These are phyloP conservation scores for Steinernema hermaphroditum DNA, from an alignment of 2,888 invertebrate genomes.

Conservation along the genomic window DNA sequence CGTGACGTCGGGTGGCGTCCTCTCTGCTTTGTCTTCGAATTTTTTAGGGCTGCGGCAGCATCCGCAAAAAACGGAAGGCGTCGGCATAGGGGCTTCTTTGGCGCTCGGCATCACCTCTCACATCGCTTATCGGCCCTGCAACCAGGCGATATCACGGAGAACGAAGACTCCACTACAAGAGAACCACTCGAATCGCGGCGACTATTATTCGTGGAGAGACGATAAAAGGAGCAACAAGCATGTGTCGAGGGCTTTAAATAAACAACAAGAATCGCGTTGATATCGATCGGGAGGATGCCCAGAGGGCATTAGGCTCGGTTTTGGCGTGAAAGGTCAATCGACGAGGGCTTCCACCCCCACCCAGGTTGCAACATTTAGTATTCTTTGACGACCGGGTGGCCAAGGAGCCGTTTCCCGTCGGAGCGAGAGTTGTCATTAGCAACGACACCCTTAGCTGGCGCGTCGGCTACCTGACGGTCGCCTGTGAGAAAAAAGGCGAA, in stretches of 20 bases:
- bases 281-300: conserved; percentile 8
- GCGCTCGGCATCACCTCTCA: conserved; percentile 12
- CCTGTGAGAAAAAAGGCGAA: not conserved
- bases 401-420: not conserved
- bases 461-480: not conserved
- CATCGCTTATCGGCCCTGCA: not conserved
- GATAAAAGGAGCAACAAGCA: not conserved
- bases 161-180: not conserved
- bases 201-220: too few relatives aligned
- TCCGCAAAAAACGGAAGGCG: conserved; percentile 7
- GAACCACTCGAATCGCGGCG: too few relatives aligned
- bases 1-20: not conserved
- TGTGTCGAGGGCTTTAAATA: not conserved
- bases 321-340: too few relatives aligned
- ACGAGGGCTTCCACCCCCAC: too few relatives aligned
- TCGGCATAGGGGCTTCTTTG: not conserved
- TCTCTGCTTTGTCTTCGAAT: not conserved
- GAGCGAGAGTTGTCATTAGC: not conserved
- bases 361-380: too few relatives aligned
- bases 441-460: not conserved
- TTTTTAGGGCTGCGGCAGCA: conserved; percentile 17
- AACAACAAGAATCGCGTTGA: not conserved
- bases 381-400: too few relatives aligned
- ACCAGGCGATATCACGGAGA: not conserved
- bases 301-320: too few relatives aligned